phyloP scores from a whole-genome alignment of 2,113 vertebrate species.

The Myodes glareolus region DNA sequence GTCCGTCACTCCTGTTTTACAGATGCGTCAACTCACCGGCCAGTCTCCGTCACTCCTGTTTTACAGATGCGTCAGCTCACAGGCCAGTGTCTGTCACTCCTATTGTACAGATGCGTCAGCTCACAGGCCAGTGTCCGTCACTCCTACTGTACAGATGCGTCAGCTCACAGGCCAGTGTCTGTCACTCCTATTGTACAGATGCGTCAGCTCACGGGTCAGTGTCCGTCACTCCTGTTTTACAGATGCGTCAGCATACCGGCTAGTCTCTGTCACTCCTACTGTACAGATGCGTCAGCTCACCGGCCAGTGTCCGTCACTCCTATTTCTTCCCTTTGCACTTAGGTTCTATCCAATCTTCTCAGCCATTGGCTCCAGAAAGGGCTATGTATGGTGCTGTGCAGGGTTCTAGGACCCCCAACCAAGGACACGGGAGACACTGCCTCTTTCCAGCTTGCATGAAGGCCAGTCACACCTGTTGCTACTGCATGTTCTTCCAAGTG shows the following conservation, averaged over 20 bases:
- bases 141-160: neutral
- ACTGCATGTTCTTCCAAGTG: neutral
- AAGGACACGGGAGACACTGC: neutral
- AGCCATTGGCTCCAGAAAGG: neutral
- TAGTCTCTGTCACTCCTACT: neutral
- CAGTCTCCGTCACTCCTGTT: neutral
- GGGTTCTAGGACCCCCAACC: neutral
- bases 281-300: no score
- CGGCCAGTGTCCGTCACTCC: neutral
- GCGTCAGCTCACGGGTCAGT: no score
- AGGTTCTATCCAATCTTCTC: neutral
- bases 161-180: neutral
- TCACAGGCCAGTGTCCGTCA: neutral
- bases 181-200: neutral
- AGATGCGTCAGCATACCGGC: no score
- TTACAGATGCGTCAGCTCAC: no score
- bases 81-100: neutral
- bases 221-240: neutral
- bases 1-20: neutral
- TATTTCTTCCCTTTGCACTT: neutral
- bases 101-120: neutral
- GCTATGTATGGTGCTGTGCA: neutral
- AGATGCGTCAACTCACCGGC: no score
- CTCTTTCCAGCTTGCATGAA: neutral
- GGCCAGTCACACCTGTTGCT: neutral